These are phyloP conservation scores for Holothuria scabra DNA, from an alignment of 53 echinoderm and acorn worm genomes.

Conservation along the genomic window DNA sequence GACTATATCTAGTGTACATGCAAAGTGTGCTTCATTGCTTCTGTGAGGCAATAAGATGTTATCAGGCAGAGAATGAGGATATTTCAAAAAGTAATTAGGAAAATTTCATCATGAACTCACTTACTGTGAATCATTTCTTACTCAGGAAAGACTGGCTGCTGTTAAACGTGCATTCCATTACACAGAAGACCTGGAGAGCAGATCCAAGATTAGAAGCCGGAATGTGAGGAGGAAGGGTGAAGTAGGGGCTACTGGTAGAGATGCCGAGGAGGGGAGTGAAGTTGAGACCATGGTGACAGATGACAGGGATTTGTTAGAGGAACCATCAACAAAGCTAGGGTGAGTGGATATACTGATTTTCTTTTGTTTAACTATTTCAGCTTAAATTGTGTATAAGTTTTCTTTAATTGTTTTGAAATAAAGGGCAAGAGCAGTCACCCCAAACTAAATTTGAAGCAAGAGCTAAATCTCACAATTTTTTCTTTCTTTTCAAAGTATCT, in stretches of 20 bases:
- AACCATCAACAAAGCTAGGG: conserved; percentile 27
- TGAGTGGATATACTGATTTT: neutral
- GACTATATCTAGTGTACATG: too few relatives aligned
- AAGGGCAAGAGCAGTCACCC: too few relatives aligned
- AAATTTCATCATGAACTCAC: too few relatives aligned
- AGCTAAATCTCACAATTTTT: too few relatives aligned
- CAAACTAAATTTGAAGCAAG: too few relatives aligned
- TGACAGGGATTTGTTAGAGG: neutral
- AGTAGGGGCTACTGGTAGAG: neutral
- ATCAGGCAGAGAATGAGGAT: too few relatives aligned
- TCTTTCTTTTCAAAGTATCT: too few relatives aligned
- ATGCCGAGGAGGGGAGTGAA: conserved; percentile 32
- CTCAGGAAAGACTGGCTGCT: conserved; percentile 68
- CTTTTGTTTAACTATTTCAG: neutral
- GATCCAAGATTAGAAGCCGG: conserved; percentile 52
- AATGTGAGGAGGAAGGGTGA: conserved; percentile 4
- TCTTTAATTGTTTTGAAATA: too few relatives aligned
- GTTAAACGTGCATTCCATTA: conserved; percentile 83
- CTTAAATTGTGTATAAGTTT: neutral
- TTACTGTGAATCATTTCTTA: too few relatives aligned
- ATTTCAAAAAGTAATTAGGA: too few relatives aligned
- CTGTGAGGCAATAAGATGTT: too few relatives aligned
- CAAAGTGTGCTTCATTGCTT: too few relatives aligned
- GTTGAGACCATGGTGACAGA: conserved; percentile 11
- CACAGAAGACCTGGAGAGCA: conserved; percentile 59